These are phyloP conservation scores for Dynastes maya DNA, from an alignment of 2,888 invertebrate species.

Conservation along the genomic window DNA sequence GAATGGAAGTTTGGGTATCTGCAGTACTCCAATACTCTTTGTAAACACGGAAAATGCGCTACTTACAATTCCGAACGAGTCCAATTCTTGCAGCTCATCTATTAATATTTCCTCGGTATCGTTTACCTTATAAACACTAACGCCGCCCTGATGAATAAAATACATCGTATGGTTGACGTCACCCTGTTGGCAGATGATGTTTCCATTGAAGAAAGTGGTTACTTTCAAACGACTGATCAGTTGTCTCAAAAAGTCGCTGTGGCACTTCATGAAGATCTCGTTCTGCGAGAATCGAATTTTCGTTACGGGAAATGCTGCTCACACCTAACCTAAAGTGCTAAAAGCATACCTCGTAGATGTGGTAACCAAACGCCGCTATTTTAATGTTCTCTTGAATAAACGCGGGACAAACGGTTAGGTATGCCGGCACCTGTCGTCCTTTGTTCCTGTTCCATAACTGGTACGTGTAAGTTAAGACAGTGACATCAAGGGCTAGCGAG, in stretches of 20 bases:
- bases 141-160: conserved; percentile 58
- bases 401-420: conserved; percentile 55
- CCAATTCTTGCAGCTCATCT: conserved; percentile 55
- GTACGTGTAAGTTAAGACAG: conserved; percentile 55
- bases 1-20: no score
- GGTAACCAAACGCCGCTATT: conserved; percentile 58
- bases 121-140: conserved; percentile 54
- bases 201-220: conserved; percentile 54
- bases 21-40: no score
- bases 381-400: conserved; percentile 58
- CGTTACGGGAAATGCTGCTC: no score
- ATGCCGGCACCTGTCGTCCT: conserved; percentile 58
- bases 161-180: conserved; percentile 60
- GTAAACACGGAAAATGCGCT: no score
- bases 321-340: no score
- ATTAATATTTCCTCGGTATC: conserved; percentile 57
- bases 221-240: conserved; percentile 55
- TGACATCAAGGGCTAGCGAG: conserved; percentile 54
- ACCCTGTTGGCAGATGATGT: conserved; percentile 60
- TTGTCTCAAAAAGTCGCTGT: conserved; percentile 58
- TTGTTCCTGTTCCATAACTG: conserved; percentile 58
- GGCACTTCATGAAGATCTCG: conserved; percentile 57
- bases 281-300: conserved; percentile 51
- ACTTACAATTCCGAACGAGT: conserved; percentile 58
- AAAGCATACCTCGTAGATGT: conserved; percentile 55